phyloP scores from a whole-genome alignment of 2,888 invertebrate genomes.

The Aspidiotus rigidus region DNA sequence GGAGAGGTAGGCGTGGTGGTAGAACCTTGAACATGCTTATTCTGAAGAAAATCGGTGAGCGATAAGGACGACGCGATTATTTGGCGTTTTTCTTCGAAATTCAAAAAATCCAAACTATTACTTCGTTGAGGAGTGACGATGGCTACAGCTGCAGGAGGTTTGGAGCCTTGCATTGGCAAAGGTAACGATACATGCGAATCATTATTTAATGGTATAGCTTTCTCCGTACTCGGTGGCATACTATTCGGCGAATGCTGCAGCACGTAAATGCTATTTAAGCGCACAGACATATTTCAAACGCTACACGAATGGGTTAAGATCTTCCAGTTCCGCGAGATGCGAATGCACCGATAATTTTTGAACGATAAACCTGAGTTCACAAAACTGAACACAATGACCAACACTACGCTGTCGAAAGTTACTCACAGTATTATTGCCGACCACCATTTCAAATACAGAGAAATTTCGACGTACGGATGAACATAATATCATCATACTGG shows the following conservation, averaged over 20 bases:
- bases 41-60: constrained; percentile 72
- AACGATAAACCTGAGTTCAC: too few species aligned
- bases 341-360: too few species aligned
- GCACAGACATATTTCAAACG: constrained; percentile 28
- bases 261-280: constrained; percentile 28
- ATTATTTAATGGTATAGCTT: constrained; percentile 23
- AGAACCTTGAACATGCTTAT: constrained; percentile 48
- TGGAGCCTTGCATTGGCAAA: constrained; percentile 23
- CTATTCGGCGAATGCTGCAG: constrained; percentile 25
- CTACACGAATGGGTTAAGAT: too few species aligned
- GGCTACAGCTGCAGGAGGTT: constrained; percentile 41
- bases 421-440: too few species aligned
- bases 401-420: too few species aligned
- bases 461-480: too few species aligned
- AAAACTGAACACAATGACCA: too few species aligned
- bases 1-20: constrained; percentile 42
- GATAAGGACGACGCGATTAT: constrained; percentile 80
- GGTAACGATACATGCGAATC: constrained; percentile 15
- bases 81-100: constrained; percentile 84
- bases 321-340: too few species aligned
- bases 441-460: too few species aligned
- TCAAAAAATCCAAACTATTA: constrained; percentile 78
- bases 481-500: too few species aligned
- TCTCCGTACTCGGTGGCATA: constrained; percentile 32
- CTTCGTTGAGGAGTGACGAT: constrained; percentile 64